These are phyloP conservation scores for Lathamus discolor DNA, from an alignment of 2,113 vertebrate genomes.

Conservation along the genomic window DNA sequence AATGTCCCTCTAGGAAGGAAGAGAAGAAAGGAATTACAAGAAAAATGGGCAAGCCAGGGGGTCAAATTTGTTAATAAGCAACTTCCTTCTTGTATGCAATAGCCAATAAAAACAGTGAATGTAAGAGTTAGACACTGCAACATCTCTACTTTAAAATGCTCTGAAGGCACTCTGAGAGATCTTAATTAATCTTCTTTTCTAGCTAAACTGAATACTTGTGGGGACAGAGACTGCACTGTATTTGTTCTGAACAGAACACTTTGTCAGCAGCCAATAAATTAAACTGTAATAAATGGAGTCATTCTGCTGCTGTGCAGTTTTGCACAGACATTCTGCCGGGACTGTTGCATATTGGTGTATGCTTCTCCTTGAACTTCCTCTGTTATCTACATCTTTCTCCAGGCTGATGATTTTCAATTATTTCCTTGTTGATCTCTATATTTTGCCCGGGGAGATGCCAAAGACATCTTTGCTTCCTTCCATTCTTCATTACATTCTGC, in stretches of 20 bases:
- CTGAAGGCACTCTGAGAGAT: neutral
- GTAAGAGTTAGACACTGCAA: neutral
- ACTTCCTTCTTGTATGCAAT: neutral
- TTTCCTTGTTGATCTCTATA: neutral
- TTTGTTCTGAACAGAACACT: neutral
- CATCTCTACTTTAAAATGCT: neutral
- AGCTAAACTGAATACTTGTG: neutral
- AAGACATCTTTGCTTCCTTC: neutral
- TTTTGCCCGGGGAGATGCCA: neutral
- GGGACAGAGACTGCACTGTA: neutral
- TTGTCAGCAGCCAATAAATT: slow-evolving; percentile 35
- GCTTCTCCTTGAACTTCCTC: slow-evolving; percentile 7
- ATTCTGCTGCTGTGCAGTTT: accelerated
- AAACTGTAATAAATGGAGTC: slow-evolving; percentile 8
- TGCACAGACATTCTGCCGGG: neutral
- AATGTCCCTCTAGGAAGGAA: neutral
- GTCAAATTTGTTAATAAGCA: neutral
- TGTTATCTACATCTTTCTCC: neutral
- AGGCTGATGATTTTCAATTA: slow-evolving; percentile 18
- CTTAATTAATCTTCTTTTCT: neutral
- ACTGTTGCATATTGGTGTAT: neutral
- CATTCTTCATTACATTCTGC: neutral
- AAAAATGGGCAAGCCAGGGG: neutral
- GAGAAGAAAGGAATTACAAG: neutral
- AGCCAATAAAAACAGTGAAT: neutral